A percentile compares a stretch with the other conserved stretches of the same genome.
Evolutionary conservation across 2,113 vertebrate genomes (phyloP).

Genomic region (Pungitius pungitius): DNA sequence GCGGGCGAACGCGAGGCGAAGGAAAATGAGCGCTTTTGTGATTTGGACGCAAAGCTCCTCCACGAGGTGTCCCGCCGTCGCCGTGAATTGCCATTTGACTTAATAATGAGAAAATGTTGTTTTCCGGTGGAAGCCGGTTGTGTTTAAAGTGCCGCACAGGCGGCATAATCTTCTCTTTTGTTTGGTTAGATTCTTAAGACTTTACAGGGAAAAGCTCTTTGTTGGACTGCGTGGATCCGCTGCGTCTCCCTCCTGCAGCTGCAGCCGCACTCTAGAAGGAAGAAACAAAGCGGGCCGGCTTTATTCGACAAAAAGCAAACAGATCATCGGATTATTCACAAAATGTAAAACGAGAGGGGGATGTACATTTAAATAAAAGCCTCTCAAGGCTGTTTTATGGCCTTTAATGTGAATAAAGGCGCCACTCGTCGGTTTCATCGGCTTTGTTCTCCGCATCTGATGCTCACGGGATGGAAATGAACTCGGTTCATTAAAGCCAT

Average conservation of each 20-base stretch:
- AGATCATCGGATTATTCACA: conserved; percentile 26
- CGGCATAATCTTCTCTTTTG: conserved; percentile 34
- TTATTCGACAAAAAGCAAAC: neutral
- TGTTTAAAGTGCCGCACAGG: conserved; percentile 23
- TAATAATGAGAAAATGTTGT: neutral
- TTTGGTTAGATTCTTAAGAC: conserved; percentile 19
- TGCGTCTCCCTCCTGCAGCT: conserved; percentile 11
- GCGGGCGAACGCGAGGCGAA: neutral
- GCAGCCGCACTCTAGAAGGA: conserved; percentile 8
- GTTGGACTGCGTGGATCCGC: conserved; percentile 21
- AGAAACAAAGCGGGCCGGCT: neutral
- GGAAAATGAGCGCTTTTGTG: neutral
- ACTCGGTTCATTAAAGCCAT: conserved; percentile 46
- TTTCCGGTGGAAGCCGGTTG: conserved; percentile 4
- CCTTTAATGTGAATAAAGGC: conserved; percentile 33
- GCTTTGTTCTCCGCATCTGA: conserved; percentile 43
- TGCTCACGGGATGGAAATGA: conserved; percentile 37
- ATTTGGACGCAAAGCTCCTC: neutral
- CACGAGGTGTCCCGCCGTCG: neutral
- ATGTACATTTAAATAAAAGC: conserved; percentile 21
- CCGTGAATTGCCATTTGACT: neutral
- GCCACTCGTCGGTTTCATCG: neutral
- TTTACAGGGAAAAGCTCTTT: conserved; percentile 40
- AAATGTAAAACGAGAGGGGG: conserved; percentile 3
- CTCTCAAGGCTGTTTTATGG: conserved; percentile 5